Evolutionary conservation across 2,113 vertebrate genomes (phyloP), one percentile per base, ranked within the genome.

Genomic region (Danionella cerebrum): DNA sequence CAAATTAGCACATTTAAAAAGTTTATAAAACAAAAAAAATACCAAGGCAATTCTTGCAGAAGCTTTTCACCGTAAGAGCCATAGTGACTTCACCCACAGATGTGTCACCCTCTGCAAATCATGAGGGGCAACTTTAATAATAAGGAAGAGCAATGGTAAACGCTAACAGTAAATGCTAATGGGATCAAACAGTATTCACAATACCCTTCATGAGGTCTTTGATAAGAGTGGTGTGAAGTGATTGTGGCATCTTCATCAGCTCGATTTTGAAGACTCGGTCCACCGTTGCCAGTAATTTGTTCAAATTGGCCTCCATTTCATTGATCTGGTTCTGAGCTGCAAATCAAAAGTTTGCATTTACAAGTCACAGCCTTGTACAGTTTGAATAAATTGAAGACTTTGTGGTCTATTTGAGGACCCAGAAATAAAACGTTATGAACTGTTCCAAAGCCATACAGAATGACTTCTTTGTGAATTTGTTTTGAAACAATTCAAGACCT

Each of bases 221-320:
- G 0, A 88, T 78, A 7, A 29, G 44, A 0, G 82, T 80, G 3
- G 70, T 78, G 11, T 79, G 82, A 6, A 87, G 77, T 4, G 84
- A 69, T 0, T 70, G 83, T 0, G 85, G 85, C 71, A 85, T 81
- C 72, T 87, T 88, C 84, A 88, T 81, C 65, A 87, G 16, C n/a
- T 88, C 84, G 27, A 88, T 84, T 54, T 79, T 77, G 24, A 85
- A 87, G 0, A 78, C 75, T 35, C 80, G 74, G 45, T 88, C 86
- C 31, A 86, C 71, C 0, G 84, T 84, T 0, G 75, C 55, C 65
- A 87, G 0, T 60, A 70, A 57, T 63, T 81, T 80, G 10, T 88
- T 84, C 65, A 81, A 7, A 35, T 74, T 83, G 18, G 38, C 57
- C 27, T 83, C 84, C 36, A 85, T 54, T 31, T 86, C 84, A 2